Evolutionary conservation across 2,888 invertebrate genomes (phyloP).

Genomic region (Folsomia candida): DNA sequence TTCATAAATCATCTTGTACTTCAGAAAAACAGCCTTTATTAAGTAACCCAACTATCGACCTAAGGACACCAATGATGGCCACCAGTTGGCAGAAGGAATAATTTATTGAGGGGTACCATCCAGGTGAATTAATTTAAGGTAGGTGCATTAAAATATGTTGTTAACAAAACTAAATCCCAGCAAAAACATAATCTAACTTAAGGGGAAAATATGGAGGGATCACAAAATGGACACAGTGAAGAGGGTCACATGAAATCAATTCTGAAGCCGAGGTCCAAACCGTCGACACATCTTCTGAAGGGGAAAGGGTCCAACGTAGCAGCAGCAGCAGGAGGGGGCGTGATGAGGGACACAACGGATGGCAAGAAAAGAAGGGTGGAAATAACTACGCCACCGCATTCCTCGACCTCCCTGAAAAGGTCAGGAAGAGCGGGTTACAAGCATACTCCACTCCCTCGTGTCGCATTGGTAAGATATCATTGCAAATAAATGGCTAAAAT

Average conservation of each 20-base stretch:
- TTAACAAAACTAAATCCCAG: no score
- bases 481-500: background rate
- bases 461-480: background rate
- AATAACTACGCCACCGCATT: slow-evolving; percentile 7
- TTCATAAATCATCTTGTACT: no score
- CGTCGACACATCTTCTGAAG: background rate
- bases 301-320: background rate
- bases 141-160: no score
- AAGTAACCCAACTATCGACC: no score
- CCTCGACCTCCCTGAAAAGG: background rate
- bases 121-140: no score
- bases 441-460: slow-evolving; percentile 1
- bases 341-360: background rate
- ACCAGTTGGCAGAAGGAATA: no score
- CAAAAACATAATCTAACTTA: no score
- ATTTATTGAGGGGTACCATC: no score
- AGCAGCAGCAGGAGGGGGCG: background rate
- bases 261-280: background rate
- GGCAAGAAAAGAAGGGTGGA: slow-evolving; percentile 7
- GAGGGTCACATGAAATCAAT: slow-evolving; percentile 5
- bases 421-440: background rate
- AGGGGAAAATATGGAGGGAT: no score
- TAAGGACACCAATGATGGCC: no score
- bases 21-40: no score
- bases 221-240: no score